Base-by-base conservation (phyloP, 2,797 vertebrate species). In the Eulemur rubriventer region DNA sequence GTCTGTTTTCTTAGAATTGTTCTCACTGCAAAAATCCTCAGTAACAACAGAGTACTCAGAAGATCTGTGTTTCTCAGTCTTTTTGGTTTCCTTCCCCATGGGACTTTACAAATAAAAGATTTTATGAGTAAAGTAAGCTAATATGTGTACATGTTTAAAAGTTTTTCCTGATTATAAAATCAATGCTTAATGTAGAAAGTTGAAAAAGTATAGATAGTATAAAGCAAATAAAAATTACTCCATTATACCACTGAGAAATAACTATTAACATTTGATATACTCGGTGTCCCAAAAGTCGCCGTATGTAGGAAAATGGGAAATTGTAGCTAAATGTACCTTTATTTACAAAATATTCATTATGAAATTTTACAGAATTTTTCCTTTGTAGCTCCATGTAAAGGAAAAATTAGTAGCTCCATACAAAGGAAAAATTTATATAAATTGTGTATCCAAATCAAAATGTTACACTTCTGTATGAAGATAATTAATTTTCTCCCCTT, bases 391-490 rank as follows among this genome's bases (percentile, higher is more conserved):
- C 8, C 22, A 57, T 57, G 24, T 10, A 57, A 57, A 26, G 55
- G 55, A 57, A 57, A 57, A 57, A 57, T 57, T 57, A 26, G 22
- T 24, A 57, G 55, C 55, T 26, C 55, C 55, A 26, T 57, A 57
- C 9, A 57, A 57, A 55, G 55, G 55, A 55, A 55, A 55, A 17
- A 65, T 65, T 63, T 63, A 33, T 63, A 63, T 63, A 33, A 63
- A 63, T 30, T 33, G 28, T 63, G 2, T 63, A 63, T 98, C 96
- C 89, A 98, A 98, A 96, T 96, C 0, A 76, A 94, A 98, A 97
- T 97, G 93, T 72, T 97, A 95, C 73, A 95, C 95, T 96, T 97
- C 94, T 96, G 94, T 91, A 83, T 98, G 98, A 98, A 98, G 98
- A 98, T 98, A 98, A 79, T 97, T 96, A 89, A 97, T 96, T 95